Conservation (phyloP, 1,140 invertebrate species). For the Ips typographus region DNA sequence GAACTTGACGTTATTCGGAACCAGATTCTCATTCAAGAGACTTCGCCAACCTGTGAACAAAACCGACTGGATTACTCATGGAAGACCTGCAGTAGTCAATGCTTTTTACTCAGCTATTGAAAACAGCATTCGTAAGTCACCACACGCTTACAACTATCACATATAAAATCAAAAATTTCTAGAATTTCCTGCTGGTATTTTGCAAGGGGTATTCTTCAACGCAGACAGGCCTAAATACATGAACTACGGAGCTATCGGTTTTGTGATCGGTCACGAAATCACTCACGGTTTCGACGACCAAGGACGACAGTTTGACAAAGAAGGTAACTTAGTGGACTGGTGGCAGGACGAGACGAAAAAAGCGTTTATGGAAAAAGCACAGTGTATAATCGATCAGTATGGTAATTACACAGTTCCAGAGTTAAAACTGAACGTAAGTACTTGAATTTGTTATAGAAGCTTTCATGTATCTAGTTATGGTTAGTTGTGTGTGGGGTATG, state of each 20-base stretch:
- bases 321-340: constrained; percentile 72
- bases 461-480: neutral
- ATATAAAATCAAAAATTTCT: neutral
- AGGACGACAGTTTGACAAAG: constrained; percentile 85
- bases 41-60: constrained; percentile 66
- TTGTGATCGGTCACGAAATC: constrained; percentile 66
- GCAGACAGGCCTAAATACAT: constrained; percentile 70
- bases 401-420: constrained; percentile 60
- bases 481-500: too few species aligned
- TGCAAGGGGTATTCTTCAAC: constrained; percentile 73
- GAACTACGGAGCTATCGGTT: constrained; percentile 74
- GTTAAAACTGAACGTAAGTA: constrained; percentile 46
- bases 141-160: neutral
- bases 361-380: constrained; percentile 61
- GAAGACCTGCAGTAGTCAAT: constrained; percentile 67
- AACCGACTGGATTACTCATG: constrained; percentile 67
- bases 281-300: constrained; percentile 80
- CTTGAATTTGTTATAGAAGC: neutral
- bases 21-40: constrained; percentile 61
- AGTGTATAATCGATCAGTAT: constrained; percentile 74
- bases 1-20: constrained; percentile 62
- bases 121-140: constrained; percentile 65
- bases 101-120: constrained; percentile 68
- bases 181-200: constrained; percentile 77
- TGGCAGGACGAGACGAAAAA: constrained; percentile 56